Evolutionary conservation across 2,113 vertebrate genomes (phyloP), one percentile per base, ranked within the genome.

Genomic region (Cariama cristata): DNA sequence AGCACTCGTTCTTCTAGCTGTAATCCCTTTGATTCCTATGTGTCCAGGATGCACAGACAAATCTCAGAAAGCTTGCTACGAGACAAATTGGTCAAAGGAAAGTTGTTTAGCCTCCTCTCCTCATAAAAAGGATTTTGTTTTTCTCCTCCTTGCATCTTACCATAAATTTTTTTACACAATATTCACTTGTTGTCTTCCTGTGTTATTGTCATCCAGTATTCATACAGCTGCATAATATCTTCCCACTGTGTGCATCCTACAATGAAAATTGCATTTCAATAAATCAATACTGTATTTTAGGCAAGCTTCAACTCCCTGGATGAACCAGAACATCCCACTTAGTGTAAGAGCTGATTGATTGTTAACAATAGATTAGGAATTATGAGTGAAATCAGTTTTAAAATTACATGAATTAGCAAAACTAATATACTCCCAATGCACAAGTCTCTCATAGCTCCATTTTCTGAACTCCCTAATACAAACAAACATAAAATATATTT

Each of bases 331-430:
- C 0, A 0, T 81, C 33, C 22, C 30, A 72, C 23, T 87, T 84
- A 90, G 24, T 53, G 17, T 53, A 90, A 71, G 32, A 90, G 6
- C n/a, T 88, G 91, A 92, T 33, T 76, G 50, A 88, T 50, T 67
- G n/a, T 32, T 93, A 88, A 88, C 28, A 80, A 21, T 74, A n/a
- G 23, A 67, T 90, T 88, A 93, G 18, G 10, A 90, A 92, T 66
- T 88, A 75, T 40, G 35, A 90, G 22, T 44, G 5, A 97, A 93
- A 95, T 88, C 38, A 55, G 55, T 86, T 95, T 88, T 59, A 84
- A 90, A 88, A 88, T 72, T 74, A 80, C 75, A 71, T 52, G n/a
- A 92, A 94, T 93, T 86, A 84, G 21, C 49, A 90, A 90, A 93
- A 77, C 38, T 32, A 69, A 76, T 62, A 62, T 50, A 82, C 8